A percentile compares a stretch with the other conserved stretches of the same genome.
phyloP scores from a whole-genome alignment of 64 coral and sea anemone genomes.

The Pocillopora damicornis region DNA sequence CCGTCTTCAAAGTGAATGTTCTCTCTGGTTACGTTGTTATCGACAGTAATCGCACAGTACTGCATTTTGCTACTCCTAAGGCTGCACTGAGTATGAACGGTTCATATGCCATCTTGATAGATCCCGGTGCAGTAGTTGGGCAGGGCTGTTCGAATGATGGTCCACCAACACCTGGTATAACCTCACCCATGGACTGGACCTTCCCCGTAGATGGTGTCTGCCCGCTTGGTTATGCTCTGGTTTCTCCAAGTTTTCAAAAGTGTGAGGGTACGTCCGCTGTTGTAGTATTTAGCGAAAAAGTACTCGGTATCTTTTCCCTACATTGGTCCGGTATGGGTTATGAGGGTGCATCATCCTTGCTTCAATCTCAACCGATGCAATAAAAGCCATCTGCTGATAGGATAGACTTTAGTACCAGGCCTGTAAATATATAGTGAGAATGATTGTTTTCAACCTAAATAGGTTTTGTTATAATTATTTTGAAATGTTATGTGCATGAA shows the following conservation, averaged over 20 bases:
- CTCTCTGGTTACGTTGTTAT: not conserved
- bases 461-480: no score
- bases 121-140: constrained; percentile 11
- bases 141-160: constrained; percentile 7
- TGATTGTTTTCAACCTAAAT: no score
- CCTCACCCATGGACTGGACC: not conserved
- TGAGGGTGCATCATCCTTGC: no score
- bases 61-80: not conserved
- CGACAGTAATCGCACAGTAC: not conserved
- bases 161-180: constrained; percentile 15
- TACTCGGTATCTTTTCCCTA: no score
- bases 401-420: no score
- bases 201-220: not conserved
- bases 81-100: constrained; percentile 17
- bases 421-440: no score
- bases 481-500: no score
- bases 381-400: no score
- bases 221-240: not conserved
- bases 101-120: constrained; percentile 15
- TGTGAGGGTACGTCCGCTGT: not conserved
- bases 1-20: not conserved
- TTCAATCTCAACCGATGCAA: no score
- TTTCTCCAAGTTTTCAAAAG: not conserved
- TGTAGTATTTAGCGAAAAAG: no score
- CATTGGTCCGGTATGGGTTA: no score